These are phyloP conservation scores for Petrophora chlorosata DNA, from an alignment of 2,888 invertebrate genomes.

Conservation along the genomic window DNA sequence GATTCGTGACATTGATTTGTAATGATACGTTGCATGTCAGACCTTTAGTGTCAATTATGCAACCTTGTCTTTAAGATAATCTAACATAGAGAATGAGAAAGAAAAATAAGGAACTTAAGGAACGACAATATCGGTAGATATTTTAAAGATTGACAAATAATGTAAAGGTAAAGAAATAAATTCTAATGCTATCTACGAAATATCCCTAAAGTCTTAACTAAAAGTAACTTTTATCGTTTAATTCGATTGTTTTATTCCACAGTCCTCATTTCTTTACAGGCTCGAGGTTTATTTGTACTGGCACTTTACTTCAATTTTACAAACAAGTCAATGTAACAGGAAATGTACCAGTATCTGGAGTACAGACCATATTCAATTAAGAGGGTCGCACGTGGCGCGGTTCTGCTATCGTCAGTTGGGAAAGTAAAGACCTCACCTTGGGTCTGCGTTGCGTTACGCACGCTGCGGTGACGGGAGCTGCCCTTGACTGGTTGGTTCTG, in stretches of 20 bases:
- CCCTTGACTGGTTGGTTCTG: conserved; percentile 69
- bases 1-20: conserved; percentile 38
- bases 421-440: conserved; percentile 77
- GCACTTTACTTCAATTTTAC: no score
- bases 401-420: conserved; percentile 51
- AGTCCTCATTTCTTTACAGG: no score
- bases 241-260: no score
- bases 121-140: background rate
- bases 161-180: no score
- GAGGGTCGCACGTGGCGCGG: conserved; percentile 36
- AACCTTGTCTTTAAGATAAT: conserved; percentile 4
- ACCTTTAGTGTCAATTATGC: conserved; percentile 16
- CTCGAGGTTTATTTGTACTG: no score
- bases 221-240: no score
- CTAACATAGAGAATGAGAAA: no score
- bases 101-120: no score
- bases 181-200: no score
- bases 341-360: background rate
- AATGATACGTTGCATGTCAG: conserved; percentile 28
- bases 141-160: no score
- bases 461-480: conserved; percentile 59
- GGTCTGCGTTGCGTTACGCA: conserved; percentile 48
- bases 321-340: no score
- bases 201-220: no score
- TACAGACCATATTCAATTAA: conserved; percentile 26